Evolutionary conservation across 1,140 invertebrate species (phyloP), one percentile per base, ranked within the genome.

Genomic region (Camponotus vicinus): DNA sequence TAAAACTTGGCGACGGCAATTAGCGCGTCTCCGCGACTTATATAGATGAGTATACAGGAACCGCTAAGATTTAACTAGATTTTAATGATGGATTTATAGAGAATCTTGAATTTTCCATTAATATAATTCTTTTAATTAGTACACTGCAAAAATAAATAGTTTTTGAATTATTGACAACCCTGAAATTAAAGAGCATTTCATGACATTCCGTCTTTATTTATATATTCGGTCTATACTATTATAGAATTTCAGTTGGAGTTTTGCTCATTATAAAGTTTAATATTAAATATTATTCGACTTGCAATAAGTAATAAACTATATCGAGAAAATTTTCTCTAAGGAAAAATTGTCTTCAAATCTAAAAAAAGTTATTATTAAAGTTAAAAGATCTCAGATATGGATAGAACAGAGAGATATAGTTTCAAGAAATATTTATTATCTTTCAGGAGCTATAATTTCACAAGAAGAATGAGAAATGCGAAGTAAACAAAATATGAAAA

Each of bases 1-100:
- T 61, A 59, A 86, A 85, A 89, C 85, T 89, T 83, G 85, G 78
- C 52, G 67, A 69, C 61, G 75, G 85, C 88, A 86, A 89, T 86
- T 86, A 83, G 79, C 79, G 79, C 79, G 52, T n/a, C 69, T 34
- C 21, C n/a, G 8, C 67, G 77, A 55, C 52, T 83, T 83, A 75
- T 32, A n/a, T 61, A 75, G 69, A 75, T 61, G 57, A 75, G 75
- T 73, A 6, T 49, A 75, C 55, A 13, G 37, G 18, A 61, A 83
- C 6, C 40, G 9, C 9, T 18, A 11, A 61, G 2, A 75, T 59
- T 49, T 18, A 52, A 52, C 4, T 52, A 52, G 49, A 32, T 83
- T 59, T 83, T 61, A 83, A 75, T 49, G 40, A 49, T 34, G 32
- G 57, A 61, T 27, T 45, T 11, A 27, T 27, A 27, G 27, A 5